A percentile compares a stretch with the other conserved stretches of the same genome.
These are phyloP conservation scores for Protodeltote pygarga DNA, from an alignment of 2,888 invertebrate species.

Conservation along the genomic window DNA sequence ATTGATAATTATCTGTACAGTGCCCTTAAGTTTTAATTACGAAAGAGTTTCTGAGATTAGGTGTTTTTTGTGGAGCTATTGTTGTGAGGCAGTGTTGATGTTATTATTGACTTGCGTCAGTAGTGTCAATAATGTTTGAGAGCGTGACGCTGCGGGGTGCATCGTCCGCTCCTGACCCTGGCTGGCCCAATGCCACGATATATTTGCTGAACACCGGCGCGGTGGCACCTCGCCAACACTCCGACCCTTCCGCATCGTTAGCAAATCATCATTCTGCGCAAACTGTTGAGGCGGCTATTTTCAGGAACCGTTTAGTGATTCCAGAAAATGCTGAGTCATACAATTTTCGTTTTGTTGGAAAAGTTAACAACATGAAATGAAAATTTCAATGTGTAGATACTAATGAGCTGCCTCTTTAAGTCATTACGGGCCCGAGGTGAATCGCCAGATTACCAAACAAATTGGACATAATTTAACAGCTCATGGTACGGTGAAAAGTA, in stretches of 20 bases:
- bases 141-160: slow-evolving; percentile 71
- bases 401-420: no score
- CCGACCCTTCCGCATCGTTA: slow-evolving; percentile 81
- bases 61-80: slow-evolving; percentile 15
- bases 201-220: slow-evolving; percentile 66
- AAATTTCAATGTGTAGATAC: no score
- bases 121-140: slow-evolving; percentile 52
- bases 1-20: slow-evolving; percentile 34
- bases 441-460: no score
- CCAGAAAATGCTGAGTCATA: slow-evolving; percentile 42
- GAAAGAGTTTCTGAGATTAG: slow-evolving; percentile 30
- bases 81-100: slow-evolving; percentile 17
- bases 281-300: slow-evolving; percentile 55
- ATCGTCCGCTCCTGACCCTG: slow-evolving; percentile 86
- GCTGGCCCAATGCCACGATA: slow-evolving; percentile 85
- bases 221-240: slow-evolving; percentile 72
- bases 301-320: slow-evolving; percentile 42
- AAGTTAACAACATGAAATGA: no score
- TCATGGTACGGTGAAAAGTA: no score
- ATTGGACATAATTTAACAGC: no score
- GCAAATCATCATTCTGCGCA: slow-evolving; percentile 69
- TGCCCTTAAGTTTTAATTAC: slow-evolving; percentile 43
- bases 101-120: slow-evolving; percentile 37
- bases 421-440: no score
- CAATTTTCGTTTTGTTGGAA: slow-evolving; percentile 7